Conservation (phyloP, 2,888 invertebrate species). For the Nomada flava region DNA sequence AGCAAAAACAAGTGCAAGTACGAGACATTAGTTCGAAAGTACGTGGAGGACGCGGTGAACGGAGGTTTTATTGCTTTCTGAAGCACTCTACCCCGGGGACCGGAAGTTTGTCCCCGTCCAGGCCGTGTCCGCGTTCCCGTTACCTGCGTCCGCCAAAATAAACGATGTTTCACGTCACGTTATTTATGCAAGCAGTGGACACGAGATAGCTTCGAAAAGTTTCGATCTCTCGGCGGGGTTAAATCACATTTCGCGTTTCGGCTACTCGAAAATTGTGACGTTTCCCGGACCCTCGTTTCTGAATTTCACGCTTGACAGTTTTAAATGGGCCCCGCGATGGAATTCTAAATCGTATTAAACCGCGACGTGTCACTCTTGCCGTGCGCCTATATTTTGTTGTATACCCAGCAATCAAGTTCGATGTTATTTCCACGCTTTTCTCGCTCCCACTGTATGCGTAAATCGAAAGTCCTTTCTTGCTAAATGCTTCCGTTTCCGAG, state of each 20-base stretch:
- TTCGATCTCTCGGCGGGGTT: constrained; percentile 61
- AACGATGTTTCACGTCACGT: constrained; percentile 66
- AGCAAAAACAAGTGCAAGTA: constrained; percentile 31
- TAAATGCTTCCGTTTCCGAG: neutral
- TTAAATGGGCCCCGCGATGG: constrained; percentile 52
- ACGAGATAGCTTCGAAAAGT: constrained; percentile 62
- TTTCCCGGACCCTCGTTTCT: constrained; percentile 47
- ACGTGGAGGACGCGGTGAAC: constrained; percentile 40
- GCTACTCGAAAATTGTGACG: constrained; percentile 61
- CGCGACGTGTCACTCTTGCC: constrained; percentile 41
- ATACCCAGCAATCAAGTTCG: constrained; percentile 38
- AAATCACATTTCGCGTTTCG: constrained; percentile 62
- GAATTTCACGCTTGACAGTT: constrained; percentile 61
- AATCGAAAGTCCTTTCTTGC: constrained; percentile 9
- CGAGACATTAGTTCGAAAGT: constrained; percentile 55
- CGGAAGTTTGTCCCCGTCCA: constrained; percentile 57
- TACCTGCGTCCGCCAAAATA: constrained; percentile 58
- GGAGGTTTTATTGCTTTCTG: constrained; percentile 72
- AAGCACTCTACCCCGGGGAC: constrained; percentile 65
- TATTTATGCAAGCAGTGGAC: constrained; percentile 67
- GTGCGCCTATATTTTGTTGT: constrained; percentile 20
- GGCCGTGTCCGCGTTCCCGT: neutral
- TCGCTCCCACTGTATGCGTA: neutral
- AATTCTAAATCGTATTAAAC: constrained; percentile 57
- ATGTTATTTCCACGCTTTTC: constrained; percentile 30